These are phyloP conservation scores for Agonum fuliginosum DNA, from an alignment of 2,888 invertebrate species.

Conservation along the genomic window DNA sequence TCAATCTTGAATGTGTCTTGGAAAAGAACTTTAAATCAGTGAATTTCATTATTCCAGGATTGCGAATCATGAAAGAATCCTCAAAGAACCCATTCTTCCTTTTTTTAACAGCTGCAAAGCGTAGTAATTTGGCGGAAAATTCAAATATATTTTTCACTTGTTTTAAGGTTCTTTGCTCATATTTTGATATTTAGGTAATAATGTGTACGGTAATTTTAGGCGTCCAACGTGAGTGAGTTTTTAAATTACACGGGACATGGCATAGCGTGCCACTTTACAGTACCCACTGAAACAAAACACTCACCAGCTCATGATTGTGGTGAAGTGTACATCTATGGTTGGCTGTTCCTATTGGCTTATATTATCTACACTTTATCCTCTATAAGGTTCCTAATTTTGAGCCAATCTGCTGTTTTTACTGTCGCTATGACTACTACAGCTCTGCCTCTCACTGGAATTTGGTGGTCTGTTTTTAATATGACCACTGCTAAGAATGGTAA, in stretches of 20 bases:
- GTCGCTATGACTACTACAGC: constrained; percentile 75
- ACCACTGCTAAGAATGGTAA: constrained; percentile 71
- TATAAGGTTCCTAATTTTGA: constrained; percentile 74
- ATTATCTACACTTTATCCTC: constrained; percentile 73
- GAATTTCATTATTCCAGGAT: too few relatives aligned
- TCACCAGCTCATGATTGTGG: constrained; percentile 39
- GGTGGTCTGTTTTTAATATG: constrained; percentile 77
- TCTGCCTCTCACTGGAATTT: constrained; percentile 75
- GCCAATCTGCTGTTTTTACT: constrained; percentile 77
- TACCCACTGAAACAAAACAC: constrained; percentile 61
- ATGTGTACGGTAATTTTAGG: constrained; percentile 62
- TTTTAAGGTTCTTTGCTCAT: background rate
- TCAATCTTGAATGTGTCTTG: too few relatives aligned
- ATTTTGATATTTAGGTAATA: background rate
- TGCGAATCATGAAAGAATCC: too few relatives aligned
- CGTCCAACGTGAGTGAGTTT: constrained; percentile 67
- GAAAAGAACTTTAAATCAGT: too few relatives aligned
- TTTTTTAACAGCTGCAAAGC: too few relatives aligned
- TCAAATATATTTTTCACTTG: too few relatives aligned
- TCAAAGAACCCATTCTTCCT: too few relatives aligned
- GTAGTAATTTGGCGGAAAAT: too few relatives aligned
- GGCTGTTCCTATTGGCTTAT: constrained; percentile 74
- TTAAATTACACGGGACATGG: constrained; percentile 70
- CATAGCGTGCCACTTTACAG: constrained; percentile 69
- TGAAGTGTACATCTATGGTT: constrained; percentile 66